Evolutionary conservation across 2,888 invertebrate genomes (phyloP), one percentile per base, ranked within the genome.

Genomic region (Torymus tubicola): DNA sequence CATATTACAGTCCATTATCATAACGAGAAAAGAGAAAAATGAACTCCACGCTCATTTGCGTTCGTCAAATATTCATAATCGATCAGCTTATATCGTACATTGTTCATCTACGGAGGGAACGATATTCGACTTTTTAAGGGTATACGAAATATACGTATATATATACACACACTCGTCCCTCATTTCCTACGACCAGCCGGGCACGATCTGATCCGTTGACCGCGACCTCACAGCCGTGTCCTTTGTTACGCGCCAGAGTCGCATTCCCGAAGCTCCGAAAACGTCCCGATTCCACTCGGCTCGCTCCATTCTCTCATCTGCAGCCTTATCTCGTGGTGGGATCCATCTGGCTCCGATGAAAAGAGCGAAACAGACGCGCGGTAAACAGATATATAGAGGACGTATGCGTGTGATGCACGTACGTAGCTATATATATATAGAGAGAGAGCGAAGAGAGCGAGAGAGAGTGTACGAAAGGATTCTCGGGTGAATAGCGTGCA

Each of bases 381-480:
- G 63, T 14, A 57, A 18, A 21, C 14, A 5, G 50, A 57, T 10
- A 52, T 52, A 65, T 53, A 58, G 50, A 58, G 24, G 31, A 31
- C 16, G 50, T 71, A 52, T 21, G 50, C 50, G 52, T 52, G 71
- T 16, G 50, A 21, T 14, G 50, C 50, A 21, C 21, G 71, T 16
- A 18, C 42, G 60, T 13, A 55, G 16, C 42, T 21, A 14, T 65
- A 18, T 52, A 18, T 52, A 52, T 3, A 61, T 61, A 10, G 18
- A 53, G 13, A 14, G 13, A 18, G 21, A 13, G 13, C 4, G 60
- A 18, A 13, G 16, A 24, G 42, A 14, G 21, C 14, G 67, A 18
- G 13, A 13, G 31, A n/a, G 57, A 16, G 24, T 24, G 67, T 57
- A 57, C 31, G n/a, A 21, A 69, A 55, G 57, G 71, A 71, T 71